phyloP scores from a whole-genome alignment of 2,797 vertebrate species.

The Aythya fuligula region DNA sequence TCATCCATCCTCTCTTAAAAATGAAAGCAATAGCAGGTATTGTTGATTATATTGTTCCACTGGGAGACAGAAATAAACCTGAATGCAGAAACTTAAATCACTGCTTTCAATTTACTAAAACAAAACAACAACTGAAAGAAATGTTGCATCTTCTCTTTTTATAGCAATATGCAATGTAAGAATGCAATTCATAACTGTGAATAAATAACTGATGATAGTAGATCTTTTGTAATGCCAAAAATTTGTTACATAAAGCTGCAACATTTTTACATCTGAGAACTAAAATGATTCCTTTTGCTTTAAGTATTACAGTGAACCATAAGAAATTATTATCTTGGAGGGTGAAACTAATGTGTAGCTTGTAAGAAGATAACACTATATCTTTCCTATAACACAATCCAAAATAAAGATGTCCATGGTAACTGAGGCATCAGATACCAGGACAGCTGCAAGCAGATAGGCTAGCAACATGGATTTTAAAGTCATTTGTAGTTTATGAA shows the following conservation, averaged over 20 bases:
- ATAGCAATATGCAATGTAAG: constrained; percentile 54
- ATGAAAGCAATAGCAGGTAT: constrained; percentile 32
- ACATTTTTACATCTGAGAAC: not conserved
- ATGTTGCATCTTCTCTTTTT: constrained; percentile 36
- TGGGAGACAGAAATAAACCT: constrained; percentile 74
- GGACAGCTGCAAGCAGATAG: not conserved
- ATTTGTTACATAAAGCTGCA: not conserved
- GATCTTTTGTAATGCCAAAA: not conserved
- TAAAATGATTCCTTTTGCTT: not conserved
- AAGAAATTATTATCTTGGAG: not conserved
- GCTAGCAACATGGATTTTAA: not conserved
- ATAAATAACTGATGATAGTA: constrained; percentile 27
- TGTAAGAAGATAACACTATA: not conserved
- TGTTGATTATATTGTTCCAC: constrained; percentile 61
- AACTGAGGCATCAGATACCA: not conserved
- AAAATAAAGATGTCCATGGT: not conserved
- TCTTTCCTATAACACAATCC: not conserved
- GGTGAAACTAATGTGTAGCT: not conserved
- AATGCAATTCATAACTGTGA: constrained; percentile 64
- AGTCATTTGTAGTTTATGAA: not conserved
- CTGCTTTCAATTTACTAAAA: constrained; percentile 67
- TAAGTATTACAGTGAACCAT: not conserved
- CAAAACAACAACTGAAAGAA: constrained; percentile 66
- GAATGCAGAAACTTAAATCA: constrained; percentile 64
- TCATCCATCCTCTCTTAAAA: constrained; percentile 51